These are phyloP conservation scores for Leontopithecus rosalia DNA, from an alignment of 2,797 vertebrate species.

Conservation along the genomic window DNA sequence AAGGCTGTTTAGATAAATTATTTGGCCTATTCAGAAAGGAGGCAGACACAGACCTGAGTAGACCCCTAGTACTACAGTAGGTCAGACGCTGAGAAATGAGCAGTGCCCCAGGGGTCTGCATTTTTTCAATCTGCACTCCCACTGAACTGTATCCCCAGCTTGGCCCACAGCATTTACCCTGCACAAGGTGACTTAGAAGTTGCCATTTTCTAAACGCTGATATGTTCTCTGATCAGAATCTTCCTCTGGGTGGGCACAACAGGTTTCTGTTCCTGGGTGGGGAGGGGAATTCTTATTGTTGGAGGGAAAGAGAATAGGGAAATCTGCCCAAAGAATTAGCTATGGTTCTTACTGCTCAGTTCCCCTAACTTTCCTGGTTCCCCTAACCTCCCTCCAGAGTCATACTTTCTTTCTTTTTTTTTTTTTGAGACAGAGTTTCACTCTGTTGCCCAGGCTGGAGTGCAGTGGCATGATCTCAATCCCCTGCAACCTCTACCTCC, in stretches of 20 bases:
- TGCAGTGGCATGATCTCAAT: neutral
- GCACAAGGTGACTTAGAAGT: no score
- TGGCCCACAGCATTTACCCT: no score
- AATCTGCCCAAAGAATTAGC: neutral
- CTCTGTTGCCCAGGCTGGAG: neutral
- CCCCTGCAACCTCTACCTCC: neutral
- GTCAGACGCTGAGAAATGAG: no score
- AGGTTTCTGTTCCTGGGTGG: neutral
- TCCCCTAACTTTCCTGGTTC: neutral
- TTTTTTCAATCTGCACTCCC: no score
- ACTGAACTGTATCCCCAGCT: no score
- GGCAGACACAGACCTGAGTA: no score
- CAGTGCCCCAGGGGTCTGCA: no score
- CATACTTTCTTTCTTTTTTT: no score
- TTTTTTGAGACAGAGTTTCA: neutral
- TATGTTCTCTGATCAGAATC: neutral
- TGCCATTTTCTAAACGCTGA: neutral
- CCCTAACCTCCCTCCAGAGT: neutral
- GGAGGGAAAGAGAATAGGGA: neutral
- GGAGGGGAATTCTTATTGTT: neutral
- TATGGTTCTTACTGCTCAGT: neutral
- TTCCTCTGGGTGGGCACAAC: neutral
- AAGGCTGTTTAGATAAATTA: no score
- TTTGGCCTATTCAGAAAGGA: no score
- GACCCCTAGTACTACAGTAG: no score